Evolutionary conservation across 2,888 invertebrate species (phyloP).

Genomic region (Acanthacorydalis orientalis): DNA sequence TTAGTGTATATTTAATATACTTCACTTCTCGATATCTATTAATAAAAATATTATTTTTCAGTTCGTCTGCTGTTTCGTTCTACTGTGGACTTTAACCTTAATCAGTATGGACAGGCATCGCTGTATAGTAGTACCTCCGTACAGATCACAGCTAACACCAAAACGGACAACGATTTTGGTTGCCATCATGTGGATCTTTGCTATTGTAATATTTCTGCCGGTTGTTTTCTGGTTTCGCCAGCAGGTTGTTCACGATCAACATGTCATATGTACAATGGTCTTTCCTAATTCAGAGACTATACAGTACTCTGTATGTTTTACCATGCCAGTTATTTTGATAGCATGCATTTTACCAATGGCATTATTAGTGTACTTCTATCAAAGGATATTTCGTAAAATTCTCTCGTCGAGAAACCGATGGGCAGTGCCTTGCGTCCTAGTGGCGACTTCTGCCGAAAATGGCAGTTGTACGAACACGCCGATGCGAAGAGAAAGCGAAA

Average conservation of each 20-base stretch:
- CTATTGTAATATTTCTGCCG: slow-evolving; percentile 30
- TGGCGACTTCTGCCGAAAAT: slow-evolving; percentile 16
- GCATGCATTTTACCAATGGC: slow-evolving; percentile 35
- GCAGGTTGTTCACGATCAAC: slow-evolving; percentile 15
- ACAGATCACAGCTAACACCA: slow-evolving; percentile 31
- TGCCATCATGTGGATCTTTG: slow-evolving; percentile 30
- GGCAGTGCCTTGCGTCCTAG: slow-evolving; percentile 29
- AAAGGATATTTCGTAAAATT: slow-evolving; percentile 34
- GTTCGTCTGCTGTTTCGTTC: slow-evolving; percentile 38
- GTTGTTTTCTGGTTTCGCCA: slow-evolving; percentile 33
- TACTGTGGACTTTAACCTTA: slow-evolving; percentile 37
- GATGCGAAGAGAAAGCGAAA: slow-evolving; percentile 28
- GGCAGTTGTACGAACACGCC: slow-evolving; percentile 12
- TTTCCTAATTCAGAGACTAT: slow-evolving; percentile 30
- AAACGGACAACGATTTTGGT: slow-evolving; percentile 25
- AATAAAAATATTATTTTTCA: slow-evolving; percentile 15
- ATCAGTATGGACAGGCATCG: slow-evolving; percentile 38
- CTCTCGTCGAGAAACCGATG: slow-evolving; percentile 31
- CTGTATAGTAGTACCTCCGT: slow-evolving; percentile 36
- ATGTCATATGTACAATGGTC: slow-evolving; percentile 32
- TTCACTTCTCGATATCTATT: too few species aligned
- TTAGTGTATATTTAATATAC: too few species aligned
- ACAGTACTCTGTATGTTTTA: slow-evolving; percentile 31
- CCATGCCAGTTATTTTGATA: slow-evolving; percentile 29
- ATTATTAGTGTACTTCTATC: slow-evolving; percentile 34